A percentile compares a stretch with the other conserved stretches of the same genome.
Conservation (phyloP, 2,113 vertebrate species). For the Nyctibius bracteatus region DNA sequence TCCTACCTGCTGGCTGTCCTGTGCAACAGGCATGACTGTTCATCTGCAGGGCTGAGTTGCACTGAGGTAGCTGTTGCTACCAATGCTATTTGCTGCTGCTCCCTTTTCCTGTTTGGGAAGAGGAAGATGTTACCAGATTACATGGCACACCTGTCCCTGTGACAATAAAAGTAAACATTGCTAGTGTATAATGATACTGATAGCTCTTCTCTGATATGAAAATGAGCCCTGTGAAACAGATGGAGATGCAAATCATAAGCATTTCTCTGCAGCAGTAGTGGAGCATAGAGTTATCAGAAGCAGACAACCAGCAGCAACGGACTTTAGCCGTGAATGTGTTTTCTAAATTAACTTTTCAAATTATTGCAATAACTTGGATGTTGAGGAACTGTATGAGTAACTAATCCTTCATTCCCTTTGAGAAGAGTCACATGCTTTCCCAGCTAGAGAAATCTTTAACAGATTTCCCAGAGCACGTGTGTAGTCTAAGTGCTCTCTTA, state of each 20-base stretch:
- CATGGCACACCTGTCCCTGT: not conserved
- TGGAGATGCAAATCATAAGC: slow-evolving; percentile 33
- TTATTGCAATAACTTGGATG: not conserved
- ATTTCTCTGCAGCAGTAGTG: not conserved
- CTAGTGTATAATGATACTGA: not conserved
- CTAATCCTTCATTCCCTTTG: not conserved
- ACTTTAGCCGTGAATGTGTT: not conserved
- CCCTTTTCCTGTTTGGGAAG: not conserved
- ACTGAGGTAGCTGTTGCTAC: not conserved
- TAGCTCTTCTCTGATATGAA: not conserved
- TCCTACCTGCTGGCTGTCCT: slow-evolving; percentile 44
- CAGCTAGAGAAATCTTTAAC: not conserved
- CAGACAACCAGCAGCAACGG: not conserved
- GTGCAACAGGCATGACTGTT: not conserved
- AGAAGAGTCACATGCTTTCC: not conserved
- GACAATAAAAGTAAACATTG: not conserved
- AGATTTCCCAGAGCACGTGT: not conserved
- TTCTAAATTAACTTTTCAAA: not conserved
- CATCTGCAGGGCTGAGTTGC: not conserved
- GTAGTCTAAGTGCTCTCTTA: not conserved
- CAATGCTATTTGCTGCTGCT: not conserved
- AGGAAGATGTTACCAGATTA: not conserved
- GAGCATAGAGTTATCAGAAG: not conserved
- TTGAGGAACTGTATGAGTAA: not conserved
- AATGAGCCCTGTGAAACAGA: not conserved